Conservation (phyloP, 2,888 invertebrate genomes). For the Sarcophaga subvicina region DNA sequence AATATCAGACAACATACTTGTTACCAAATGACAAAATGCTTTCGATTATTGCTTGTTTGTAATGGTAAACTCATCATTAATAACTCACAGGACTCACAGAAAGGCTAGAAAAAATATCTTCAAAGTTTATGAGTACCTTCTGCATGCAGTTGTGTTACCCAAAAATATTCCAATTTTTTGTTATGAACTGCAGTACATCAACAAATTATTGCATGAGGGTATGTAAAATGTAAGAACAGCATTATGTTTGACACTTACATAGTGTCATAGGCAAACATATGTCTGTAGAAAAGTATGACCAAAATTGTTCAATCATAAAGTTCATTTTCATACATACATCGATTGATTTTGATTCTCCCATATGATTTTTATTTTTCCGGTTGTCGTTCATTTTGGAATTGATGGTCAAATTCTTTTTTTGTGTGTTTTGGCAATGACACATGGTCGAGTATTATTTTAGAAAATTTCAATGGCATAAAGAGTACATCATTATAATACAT, state of each 20-base stretch:
- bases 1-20: neutral
- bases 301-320: constrained; percentile 45
- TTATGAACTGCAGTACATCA: neutral
- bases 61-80: constrained; percentile 17
- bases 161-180: neutral
- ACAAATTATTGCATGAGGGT: neutral
- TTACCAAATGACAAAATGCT: constrained; percentile 22
- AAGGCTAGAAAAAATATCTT: constrained; percentile 11
- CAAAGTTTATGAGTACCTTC: constrained; percentile 2
- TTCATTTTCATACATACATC: constrained; percentile 39
- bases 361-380: neutral
- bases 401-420: neutral
- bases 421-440: constrained; percentile 27
- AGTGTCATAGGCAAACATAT: neutral
- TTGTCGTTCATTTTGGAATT: neutral
- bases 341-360: constrained; percentile 43
- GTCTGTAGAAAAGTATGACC: constrained; percentile 13
- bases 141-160: neutral
- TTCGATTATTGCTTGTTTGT: neutral
- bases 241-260: neutral
- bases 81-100: neutral
- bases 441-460: constrained; percentile 8
- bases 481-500: too few relatives aligned
- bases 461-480: neutral
- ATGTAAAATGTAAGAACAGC: too few relatives aligned